Conservation (phyloP, 2,797 vertebrate genomes). For the Anguilla megastoma region DNA sequence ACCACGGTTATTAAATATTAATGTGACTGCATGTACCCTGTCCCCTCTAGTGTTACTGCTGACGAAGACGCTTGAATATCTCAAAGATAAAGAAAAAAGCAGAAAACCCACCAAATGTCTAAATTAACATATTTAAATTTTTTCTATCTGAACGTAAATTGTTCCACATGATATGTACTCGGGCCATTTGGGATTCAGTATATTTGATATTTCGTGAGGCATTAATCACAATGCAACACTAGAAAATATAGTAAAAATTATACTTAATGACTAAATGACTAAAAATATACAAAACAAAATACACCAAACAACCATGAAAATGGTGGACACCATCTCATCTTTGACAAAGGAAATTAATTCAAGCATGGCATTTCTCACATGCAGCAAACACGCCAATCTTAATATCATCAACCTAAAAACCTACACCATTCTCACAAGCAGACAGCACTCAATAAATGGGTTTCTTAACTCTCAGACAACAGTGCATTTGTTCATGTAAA, state of each 20-base stretch:
- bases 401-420: neutral
- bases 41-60: conserved; percentile 1
- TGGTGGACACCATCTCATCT: neutral
- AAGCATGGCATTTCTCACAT: neutral
- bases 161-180: neutral
- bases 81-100: neutral
- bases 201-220: neutral
- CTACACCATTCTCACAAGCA: neutral
- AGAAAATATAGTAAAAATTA: neutral
- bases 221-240: neutral
- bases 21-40: neutral
- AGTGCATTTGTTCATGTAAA: neutral
- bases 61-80: neutral
- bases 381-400: neutral
- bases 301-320: neutral
- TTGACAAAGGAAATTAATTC: neutral
- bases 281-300: neutral
- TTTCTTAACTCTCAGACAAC: neutral
- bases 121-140: neutral
- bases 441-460: neutral
- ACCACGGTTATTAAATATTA: conserved; percentile 19
- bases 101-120: neutral
- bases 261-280: neutral
- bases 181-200: neutral
- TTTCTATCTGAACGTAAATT: neutral